Evolutionary conservation across 1,140 invertebrate species (phyloP).

Genomic region (Drosophila dunni): DNA sequence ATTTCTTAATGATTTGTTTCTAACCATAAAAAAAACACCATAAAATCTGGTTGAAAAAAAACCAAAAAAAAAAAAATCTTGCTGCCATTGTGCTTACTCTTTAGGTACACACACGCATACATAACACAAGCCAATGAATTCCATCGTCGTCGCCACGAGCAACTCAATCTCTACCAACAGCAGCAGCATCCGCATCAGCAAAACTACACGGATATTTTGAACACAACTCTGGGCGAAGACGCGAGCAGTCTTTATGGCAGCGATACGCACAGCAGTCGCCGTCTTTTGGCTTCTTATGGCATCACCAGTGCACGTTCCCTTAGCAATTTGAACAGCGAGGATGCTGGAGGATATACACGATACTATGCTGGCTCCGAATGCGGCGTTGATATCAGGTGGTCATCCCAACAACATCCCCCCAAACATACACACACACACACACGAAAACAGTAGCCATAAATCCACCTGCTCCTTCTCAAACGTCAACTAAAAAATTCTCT

Average conservation of each 20-base stretch:
- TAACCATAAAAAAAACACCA: constrained; percentile 57
- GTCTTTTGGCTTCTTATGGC: constrained; percentile 27
- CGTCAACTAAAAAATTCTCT: constrained; percentile 1
- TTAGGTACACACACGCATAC: constrained; percentile 84
- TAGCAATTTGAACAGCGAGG: constrained; percentile 63
- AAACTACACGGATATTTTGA: constrained; percentile 56
- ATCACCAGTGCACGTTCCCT: constrained; percentile 66
- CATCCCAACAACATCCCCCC: constrained; percentile 38
- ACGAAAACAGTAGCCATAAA: constrained; percentile 24
- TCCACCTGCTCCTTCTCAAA: background rate
- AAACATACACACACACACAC: constrained; percentile 24
- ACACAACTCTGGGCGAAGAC: constrained; percentile 70
- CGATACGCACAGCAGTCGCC: constrained; percentile 47
- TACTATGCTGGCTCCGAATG: constrained; percentile 81
- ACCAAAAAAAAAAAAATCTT: constrained; percentile 26
- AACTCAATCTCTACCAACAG: constrained; percentile 57
- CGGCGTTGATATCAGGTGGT: constrained; percentile 77
- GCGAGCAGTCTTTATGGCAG: constrained; percentile 58
- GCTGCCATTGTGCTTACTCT: constrained; percentile 54
- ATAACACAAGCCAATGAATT: constrained; percentile 84
- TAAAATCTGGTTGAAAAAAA: constrained; percentile 23
- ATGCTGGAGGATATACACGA: constrained; percentile 43
- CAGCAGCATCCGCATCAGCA: constrained; percentile 55
- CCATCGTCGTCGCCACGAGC: constrained; percentile 81
- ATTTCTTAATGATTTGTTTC: constrained; percentile 50